Evolutionary conservation across 1,140 invertebrate species (phyloP).

Genomic region (Neomicropteryx cornuta): DNA sequence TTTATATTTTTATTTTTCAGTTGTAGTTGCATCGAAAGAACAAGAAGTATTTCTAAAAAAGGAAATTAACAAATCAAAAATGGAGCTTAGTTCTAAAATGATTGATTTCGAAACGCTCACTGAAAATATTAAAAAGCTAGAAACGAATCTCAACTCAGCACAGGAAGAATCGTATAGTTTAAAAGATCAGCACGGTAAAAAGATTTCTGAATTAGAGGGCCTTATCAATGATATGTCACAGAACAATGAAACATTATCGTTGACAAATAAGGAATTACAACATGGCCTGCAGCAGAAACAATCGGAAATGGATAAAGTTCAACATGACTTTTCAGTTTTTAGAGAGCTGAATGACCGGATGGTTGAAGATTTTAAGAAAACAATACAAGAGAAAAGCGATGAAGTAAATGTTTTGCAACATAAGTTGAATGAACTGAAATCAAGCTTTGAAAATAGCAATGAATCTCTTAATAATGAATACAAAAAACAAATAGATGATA

Average conservation of each 20-base stretch:
- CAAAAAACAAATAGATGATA: slow-evolving; percentile 34
- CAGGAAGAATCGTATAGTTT: slow-evolving; percentile 28
- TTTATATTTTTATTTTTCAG: slow-evolving; percentile 23
- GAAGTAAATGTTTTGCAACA: slow-evolving; percentile 35
- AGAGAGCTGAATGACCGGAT: no score
- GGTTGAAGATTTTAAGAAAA: slow-evolving; percentile 31
- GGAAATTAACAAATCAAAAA: slow-evolving; percentile 43
- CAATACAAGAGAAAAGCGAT: slow-evolving; percentile 33
- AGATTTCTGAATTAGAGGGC: slow-evolving; percentile 34
- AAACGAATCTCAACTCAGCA: slow-evolving; percentile 28
- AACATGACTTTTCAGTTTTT: no score
- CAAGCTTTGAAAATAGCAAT: slow-evolving; percentile 32
- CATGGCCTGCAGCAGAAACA: slow-evolving; percentile 20
- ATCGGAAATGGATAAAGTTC: slow-evolving; percentile 8
- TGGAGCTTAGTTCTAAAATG: slow-evolving; percentile 42
- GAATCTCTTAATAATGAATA: slow-evolving; percentile 35
- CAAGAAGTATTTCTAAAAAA: slow-evolving; percentile 38
- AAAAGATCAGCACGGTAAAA: slow-evolving; percentile 28
- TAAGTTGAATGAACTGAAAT: slow-evolving; percentile 31
- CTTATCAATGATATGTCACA: slow-evolving; percentile 30
- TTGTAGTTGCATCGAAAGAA: slow-evolving; percentile 31
- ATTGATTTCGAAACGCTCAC: slow-evolving; percentile 37
- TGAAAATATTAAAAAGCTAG: slow-evolving; percentile 37
- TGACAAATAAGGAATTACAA: slow-evolving; percentile 30
- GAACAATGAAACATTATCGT: slow-evolving; percentile 30